Percentiles rank a stretch among this genome's conserved stretches.
These are phyloP conservation scores for Alca torda DNA, from an alignment of 2,797 vertebrate genomes.

Conservation along the genomic window DNA sequence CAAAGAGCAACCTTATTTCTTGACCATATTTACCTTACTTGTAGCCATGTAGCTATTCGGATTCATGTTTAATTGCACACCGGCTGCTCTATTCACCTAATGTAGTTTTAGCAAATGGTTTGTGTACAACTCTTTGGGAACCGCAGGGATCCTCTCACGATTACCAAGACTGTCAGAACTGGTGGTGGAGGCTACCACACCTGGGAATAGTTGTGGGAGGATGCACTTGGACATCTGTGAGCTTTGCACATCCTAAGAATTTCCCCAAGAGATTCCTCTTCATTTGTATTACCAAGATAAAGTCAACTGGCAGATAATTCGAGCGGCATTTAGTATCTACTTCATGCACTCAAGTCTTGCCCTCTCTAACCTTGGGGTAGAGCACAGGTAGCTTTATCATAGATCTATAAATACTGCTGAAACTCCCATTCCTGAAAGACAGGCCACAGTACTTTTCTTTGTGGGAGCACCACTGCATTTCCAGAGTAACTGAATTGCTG, in stretches of 20 bases:
- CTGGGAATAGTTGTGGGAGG: neutral
- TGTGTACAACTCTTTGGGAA: neutral
- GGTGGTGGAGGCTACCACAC: neutral
- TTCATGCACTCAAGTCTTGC: neutral
- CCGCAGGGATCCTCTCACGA: neutral
- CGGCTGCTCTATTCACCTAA: neutral
- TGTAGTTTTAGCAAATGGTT: neutral
- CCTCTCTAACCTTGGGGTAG: neutral
- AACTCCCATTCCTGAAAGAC: neutral
- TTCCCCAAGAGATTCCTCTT: neutral
- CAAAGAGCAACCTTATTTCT: neutral
- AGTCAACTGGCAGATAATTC: constrained; percentile 19
- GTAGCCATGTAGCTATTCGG: neutral
- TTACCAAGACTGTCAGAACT: neutral
- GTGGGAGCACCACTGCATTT: neutral
- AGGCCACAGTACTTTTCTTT: neutral
- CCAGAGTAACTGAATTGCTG: neutral
- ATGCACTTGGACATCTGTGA: neutral
- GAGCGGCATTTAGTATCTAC: neutral
- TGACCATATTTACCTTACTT: neutral
- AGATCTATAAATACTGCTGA: neutral
- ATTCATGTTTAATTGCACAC: neutral
- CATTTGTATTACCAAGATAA: neutral
- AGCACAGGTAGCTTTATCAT: neutral
- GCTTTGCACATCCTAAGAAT: neutral